Base-by-base conservation (phyloP, 1,140 invertebrate genomes). In the Leucophenga varia region DNA sequence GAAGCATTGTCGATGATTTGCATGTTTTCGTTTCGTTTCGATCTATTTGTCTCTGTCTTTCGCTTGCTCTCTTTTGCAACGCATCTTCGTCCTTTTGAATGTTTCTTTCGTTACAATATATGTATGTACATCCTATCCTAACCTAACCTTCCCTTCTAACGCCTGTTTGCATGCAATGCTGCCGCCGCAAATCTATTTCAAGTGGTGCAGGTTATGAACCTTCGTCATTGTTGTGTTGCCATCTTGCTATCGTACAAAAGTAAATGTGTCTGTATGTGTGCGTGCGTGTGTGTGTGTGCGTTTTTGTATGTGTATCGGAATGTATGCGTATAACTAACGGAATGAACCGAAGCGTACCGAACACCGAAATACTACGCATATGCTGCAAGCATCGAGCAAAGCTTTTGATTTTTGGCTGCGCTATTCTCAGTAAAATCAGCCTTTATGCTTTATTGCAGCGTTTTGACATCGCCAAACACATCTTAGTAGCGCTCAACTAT, bases 161-260 rank as follows among this genome's bases (percentile, higher is more conserved):
- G n/a, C n/a, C n/a, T n/a, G n/a, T n/a, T n/a, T n/a, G n/a, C n/a
- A n/a, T n/a, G n/a, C n/a, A n/a, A n/a, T n/a, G n/a, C n/a, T 63
- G 53, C 61, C 55, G 48, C 58, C 47, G 61, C 63, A 63, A 65
- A 65, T 59, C 56, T 57, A 52, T 44, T 64, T 69, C 52, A 47
- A 69, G 61, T 68, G 61, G 63, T 65, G 61, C 61, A 68, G 68
- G 68, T 72, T 72, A 71, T 72, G 68, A 71, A 72, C 68, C 64
- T 72, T 58, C 54, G 64, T 63, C 31, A n/a, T 14, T 34, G 9
- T 34, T 14, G 58, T 42, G 22, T 25, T n/a, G n/a, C n/a, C n/a
- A n/a, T n/a, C n/a, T n/a, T n/a, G n/a, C n/a, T n/a, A 25, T 25
- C 22, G 22, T 25, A 25, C 10, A 43, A 31, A 28, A 32, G 16